Conservation (phyloP, 2,797 vertebrate genomes). For the Miichthys miiuy region DNA sequence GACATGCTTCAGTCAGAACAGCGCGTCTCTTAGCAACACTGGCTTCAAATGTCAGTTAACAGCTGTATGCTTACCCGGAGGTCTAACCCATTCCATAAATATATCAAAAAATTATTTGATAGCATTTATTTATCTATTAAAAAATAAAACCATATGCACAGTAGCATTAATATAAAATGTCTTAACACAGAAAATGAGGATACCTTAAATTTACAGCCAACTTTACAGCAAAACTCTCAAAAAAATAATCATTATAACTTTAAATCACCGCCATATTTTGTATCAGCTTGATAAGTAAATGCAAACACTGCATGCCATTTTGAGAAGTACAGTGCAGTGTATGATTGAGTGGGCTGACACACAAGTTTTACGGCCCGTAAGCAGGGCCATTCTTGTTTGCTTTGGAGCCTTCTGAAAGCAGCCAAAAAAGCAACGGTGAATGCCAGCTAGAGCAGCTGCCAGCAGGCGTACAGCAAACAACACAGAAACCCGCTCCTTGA, state of each 20-base stretch:
- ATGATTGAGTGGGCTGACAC: slow-evolving; percentile 53
- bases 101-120: neutral
- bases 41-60: slow-evolving; percentile 19
- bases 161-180: neutral
- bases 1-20: neutral
- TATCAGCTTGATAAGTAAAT: slow-evolving; percentile 2
- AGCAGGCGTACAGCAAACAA: slow-evolving; percentile 62
- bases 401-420: slow-evolving; percentile 72
- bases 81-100: neutral
- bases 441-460: slow-evolving; percentile 64
- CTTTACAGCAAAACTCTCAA: neutral
- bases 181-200: neutral
- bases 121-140: neutral
- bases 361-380: slow-evolving; percentile 64
- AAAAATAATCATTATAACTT: neutral
- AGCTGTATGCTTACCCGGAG: slow-evolving; percentile 9
- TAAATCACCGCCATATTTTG: neutral
- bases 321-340: slow-evolving; percentile 8
- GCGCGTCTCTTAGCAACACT: neutral
- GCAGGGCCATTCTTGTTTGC: slow-evolving; percentile 71
- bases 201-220: neutral
- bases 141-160: neutral
- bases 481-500: slow-evolving; percentile 41
- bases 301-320: slow-evolving; percentile 14
- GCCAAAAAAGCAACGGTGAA: slow-evolving; percentile 61